phyloP scores from a whole-genome alignment of 2,888 invertebrate genomes.

The Plagodis dolabraria region DNA sequence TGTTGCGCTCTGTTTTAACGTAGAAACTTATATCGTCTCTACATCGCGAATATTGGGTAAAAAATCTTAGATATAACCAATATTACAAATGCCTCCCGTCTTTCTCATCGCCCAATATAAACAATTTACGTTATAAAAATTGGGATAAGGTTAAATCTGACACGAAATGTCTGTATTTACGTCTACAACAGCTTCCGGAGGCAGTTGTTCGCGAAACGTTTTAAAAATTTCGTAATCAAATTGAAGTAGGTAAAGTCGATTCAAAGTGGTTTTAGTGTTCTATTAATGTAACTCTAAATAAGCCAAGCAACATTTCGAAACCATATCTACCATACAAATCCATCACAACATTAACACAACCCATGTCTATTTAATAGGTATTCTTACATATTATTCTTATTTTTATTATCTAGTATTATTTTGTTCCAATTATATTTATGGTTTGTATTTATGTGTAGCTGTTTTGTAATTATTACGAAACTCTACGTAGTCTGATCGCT shows the following conservation, averaged over 20 bases:
- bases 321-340: too few relatives aligned
- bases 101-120: conserved; percentile 53
- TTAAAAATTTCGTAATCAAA: conserved; percentile 26
- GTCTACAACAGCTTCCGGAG: conserved; percentile 29
- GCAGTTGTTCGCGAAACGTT: conserved; percentile 20
- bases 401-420: too few relatives aligned
- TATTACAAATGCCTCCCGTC: conserved; percentile 44
- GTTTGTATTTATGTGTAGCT: too few relatives aligned
- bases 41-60: conserved; percentile 14
- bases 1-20: background rate
- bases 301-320: conserved; percentile 2
- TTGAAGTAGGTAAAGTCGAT: conserved; percentile 15
- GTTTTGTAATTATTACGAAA: too few relatives aligned
- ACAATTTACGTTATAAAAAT: conserved; percentile 58
- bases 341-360: too few relatives aligned
- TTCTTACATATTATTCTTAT: too few relatives aligned
- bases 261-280: conserved; percentile 7
- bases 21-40: background rate
- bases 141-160: conserved; percentile 55
- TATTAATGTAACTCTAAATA: conserved; percentile 9
- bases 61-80: conserved; percentile 39
- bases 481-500: too few relatives aligned
- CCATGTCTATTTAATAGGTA: too few relatives aligned
- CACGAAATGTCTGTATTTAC: conserved; percentile 36
- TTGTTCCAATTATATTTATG: too few relatives aligned